Evolutionary conservation across 1,140 invertebrate genomes (phyloP).

Genomic region (Leptoteleia sp.): DNA sequence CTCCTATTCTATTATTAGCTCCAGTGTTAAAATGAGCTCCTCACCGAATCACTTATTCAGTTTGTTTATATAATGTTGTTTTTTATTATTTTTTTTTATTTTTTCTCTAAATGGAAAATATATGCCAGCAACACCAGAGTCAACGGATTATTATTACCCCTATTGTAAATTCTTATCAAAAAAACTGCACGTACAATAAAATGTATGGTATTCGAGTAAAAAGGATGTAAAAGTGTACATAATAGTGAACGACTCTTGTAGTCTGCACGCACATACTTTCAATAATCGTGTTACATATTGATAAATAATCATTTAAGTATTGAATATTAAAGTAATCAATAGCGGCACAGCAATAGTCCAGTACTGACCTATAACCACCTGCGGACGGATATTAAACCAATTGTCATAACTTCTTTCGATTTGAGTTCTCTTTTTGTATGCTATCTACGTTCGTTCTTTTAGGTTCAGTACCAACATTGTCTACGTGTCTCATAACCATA

Average conservation of each 20-base stretch:
- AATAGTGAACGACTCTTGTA: background rate
- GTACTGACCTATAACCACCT: conserved; percentile 81
- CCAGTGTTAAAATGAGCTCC: conserved; percentile 3
- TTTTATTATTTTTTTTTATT: no score
- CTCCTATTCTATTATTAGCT: conserved; percentile 34
- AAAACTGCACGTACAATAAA: background rate
- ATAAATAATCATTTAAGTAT: conserved; percentile 68
- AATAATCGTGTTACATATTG: conserved; percentile 32
- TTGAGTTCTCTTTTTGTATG: conserved; percentile 10
- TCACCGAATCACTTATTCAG: conserved; percentile 31
- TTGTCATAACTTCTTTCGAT: conserved; percentile 11
- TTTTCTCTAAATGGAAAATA: conserved; percentile 15
- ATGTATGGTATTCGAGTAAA: no score
- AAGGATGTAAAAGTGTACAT: background rate
- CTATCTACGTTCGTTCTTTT: conserved; percentile 64
- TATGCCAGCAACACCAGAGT: conserved; percentile 9
- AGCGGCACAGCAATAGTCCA: conserved; percentile 79
- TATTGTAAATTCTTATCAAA: background rate
- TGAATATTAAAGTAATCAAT: conserved; percentile 76
- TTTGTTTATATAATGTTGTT: conserved; percentile 8
- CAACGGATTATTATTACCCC: background rate
- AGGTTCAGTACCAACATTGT: conserved; percentile 77
- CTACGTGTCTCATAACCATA: conserved; percentile 72
- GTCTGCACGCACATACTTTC: conserved; percentile 29
- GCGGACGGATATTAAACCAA: conserved; percentile 78